phyloP scores from a whole-genome alignment of 2,888 invertebrate genomes.

The Anagyrus pseudococci region DNA sequence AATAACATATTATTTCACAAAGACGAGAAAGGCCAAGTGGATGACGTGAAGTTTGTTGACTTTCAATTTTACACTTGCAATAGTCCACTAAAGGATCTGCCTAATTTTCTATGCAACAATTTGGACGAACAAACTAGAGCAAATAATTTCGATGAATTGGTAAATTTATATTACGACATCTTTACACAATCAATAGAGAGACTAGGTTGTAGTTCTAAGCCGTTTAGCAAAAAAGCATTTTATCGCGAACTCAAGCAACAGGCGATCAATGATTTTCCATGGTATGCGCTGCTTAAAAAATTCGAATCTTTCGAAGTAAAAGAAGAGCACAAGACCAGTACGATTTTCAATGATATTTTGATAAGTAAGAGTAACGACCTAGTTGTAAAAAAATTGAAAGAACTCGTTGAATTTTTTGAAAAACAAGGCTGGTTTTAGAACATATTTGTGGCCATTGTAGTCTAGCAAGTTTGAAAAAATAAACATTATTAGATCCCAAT shows the following conservation, averaged over 20 bases:
- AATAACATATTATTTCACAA: slow-evolving; percentile 68
- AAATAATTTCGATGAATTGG: slow-evolving; percentile 61
- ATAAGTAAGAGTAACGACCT: background rate
- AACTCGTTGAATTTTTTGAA: slow-evolving; percentile 7
- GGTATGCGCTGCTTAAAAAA: slow-evolving; percentile 35
- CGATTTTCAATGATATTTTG: background rate
- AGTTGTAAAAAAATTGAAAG: background rate
- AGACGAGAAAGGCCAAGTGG: slow-evolving; percentile 56
- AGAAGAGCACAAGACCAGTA: background rate
- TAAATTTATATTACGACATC: slow-evolving; percentile 64
- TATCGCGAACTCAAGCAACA: slow-evolving; percentile 42
- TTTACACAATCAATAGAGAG: slow-evolving; percentile 61
- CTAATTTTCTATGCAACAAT: slow-evolving; percentile 67
- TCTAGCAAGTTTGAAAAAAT: too few species aligned
- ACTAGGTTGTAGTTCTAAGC: slow-evolving; percentile 56
- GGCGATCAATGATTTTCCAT: slow-evolving; percentile 45
- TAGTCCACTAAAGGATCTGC: slow-evolving; percentile 65
- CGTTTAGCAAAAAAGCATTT: slow-evolving; percentile 45
- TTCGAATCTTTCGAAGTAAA: background rate
- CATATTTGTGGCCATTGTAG: too few species aligned
- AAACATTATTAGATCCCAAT: too few species aligned
- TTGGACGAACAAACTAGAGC: slow-evolving; percentile 61
- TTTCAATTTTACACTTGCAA: slow-evolving; percentile 66
- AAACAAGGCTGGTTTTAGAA: slow-evolving; percentile 7
- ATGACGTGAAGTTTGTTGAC: slow-evolving; percentile 67